Evolutionary conservation across 1,140 invertebrate genomes (phyloP), one percentile per base, ranked within the genome.

Genomic region (Drosophila lacteicornis): DNA sequence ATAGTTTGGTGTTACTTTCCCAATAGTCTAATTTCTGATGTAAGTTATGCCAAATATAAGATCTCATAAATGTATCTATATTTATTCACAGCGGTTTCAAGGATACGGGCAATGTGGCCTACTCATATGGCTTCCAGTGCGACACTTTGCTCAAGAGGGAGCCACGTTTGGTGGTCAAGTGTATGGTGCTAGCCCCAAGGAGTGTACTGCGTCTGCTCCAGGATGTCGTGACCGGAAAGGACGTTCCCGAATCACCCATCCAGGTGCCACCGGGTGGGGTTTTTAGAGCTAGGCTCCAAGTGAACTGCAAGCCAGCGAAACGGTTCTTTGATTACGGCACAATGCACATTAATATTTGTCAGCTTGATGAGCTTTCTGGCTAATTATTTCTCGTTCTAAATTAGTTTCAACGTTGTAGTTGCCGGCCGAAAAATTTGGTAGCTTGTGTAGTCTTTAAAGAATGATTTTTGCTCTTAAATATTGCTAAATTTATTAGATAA

Each of bases 211-310:
- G 4, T 1, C 17, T 61, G 1, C 25, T 82, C 11, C 36, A 75
- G 5, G 17, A 59, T 11, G 55, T 50, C 9, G 36, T 82, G 7
- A 45, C 38, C 13, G 79, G 80, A 4, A 50, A 33, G 11, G 9
- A 46, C 1, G 53, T 68, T 11, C 30, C 30, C 7, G n/a, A 2
- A 0, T 17, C 2, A 0, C 33, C 57, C 9, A 2, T 53, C 0
- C 3, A 22, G 4, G 27, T 62, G n/a, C 63, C 60, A 1, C 2
- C 11, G 0, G 2, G 43, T 3, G 33, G 55, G 6, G 3, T 2
- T 5, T 61, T 77, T 7, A 63, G 25, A 6, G 60, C 63, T 22
- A 45, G 47, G 6, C 9, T 82, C 22, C 30, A 82, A 13, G 49
- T 63, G 19, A 49, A 42, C 8, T 40, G 19, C 53, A 40, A n/a